These are phyloP conservation scores for Campylomormyrus numenius DNA, from an alignment of 2,113 vertebrate species.

Conservation along the genomic window DNA sequence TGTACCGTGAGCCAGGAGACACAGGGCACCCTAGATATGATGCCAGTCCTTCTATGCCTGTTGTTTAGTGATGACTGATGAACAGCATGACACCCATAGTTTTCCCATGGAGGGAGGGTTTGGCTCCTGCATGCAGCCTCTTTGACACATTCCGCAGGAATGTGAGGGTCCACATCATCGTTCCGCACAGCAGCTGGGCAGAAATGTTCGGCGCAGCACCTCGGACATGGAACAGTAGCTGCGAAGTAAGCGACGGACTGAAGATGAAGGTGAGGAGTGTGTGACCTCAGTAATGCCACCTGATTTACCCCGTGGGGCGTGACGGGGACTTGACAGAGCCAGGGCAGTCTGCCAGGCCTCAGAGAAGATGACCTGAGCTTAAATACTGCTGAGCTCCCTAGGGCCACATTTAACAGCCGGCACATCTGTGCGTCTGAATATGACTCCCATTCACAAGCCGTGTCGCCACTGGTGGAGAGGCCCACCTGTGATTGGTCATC, in stretches of 20 bases:
- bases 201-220: background rate
- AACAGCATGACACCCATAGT: background rate
- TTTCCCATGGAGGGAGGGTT: background rate
- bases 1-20: background rate
- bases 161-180: too few relatives aligned
- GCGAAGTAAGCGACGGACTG: background rate
- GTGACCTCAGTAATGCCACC: background rate
- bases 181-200: background rate
- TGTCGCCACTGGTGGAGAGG: background rate
- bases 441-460: background rate
- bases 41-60: background rate
- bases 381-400: background rate
- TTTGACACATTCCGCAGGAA: background rate
- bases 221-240: background rate
- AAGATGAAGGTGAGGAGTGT: background rate
- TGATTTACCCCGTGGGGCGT: background rate
- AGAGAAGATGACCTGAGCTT: background rate
- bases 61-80: background rate
- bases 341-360: background rate
- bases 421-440: background rate
- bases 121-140: background rate
- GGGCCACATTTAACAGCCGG: background rate
- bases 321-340: background rate
- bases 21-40: background rate
- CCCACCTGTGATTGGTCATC: slow-evolving; percentile 15